These are phyloP conservation scores for Caenorhabditis japonica DNA, from an alignment of 2,888 invertebrate genomes.

Conservation along the genomic window DNA sequence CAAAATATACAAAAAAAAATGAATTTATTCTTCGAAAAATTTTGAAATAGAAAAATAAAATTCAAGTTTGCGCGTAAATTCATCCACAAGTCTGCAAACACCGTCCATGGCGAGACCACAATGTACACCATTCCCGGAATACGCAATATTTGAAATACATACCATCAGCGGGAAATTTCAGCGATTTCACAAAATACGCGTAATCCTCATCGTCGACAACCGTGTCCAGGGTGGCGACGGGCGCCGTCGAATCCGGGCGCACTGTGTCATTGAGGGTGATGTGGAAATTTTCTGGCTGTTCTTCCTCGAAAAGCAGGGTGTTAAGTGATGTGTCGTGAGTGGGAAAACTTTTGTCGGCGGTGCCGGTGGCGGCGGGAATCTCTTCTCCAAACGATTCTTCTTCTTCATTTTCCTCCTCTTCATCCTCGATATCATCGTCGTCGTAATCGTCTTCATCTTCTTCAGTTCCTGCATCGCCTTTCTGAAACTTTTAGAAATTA, in stretches of 20 bases:
- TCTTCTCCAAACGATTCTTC: conserved; percentile 4
- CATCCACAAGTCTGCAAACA: too few relatives aligned
- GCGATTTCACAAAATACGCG: conserved; percentile 23
- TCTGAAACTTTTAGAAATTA: background rate
- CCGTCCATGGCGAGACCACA: too few relatives aligned
- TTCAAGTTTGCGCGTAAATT: too few relatives aligned
- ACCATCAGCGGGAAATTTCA: conserved; percentile 16
- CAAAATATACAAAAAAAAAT: too few relatives aligned
- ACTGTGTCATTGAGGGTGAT: conserved; percentile 26
- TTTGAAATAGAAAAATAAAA: too few relatives aligned
- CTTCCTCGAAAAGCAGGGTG: background rate
- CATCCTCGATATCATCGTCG: conserved; percentile 17
- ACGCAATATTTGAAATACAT: background rate
- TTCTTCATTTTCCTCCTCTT: conserved; percentile 3
- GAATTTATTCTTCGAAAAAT: too few relatives aligned
- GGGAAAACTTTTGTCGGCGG: too few relatives aligned
- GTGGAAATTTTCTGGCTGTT: background rate
- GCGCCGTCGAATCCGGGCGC: conserved; percentile 2
- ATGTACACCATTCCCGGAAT: too few relatives aligned
- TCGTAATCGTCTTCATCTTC: conserved; percentile 15
- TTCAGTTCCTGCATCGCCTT: conserved; percentile 8
- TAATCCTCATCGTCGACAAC: conserved; percentile 24
- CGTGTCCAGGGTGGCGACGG: conserved; percentile 16
- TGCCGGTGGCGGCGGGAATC: too few relatives aligned
- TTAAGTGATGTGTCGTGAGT: too few relatives aligned